phyloP scores from a whole-genome alignment of 1,140 invertebrate genomes.

The Microplitis demolitor region DNA sequence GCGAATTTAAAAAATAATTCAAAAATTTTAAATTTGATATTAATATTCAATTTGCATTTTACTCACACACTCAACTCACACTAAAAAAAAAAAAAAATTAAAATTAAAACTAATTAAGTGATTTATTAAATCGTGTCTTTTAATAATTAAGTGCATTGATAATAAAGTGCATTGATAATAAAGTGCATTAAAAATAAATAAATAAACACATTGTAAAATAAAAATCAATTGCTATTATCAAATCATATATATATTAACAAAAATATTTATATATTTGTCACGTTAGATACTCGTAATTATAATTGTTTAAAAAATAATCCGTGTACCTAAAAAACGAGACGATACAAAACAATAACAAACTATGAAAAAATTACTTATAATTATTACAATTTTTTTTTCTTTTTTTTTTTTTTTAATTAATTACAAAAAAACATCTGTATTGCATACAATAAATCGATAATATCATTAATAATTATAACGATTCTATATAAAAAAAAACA shows the following conservation, averaged over 20 bases:
- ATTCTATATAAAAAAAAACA: neutral
- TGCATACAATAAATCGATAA: neutral
- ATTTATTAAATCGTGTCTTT: too few relatives aligned
- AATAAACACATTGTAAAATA: slow-evolving; percentile 30
- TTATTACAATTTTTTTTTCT: neutral
- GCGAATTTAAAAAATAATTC: too few relatives aligned
- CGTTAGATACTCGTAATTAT: neutral
- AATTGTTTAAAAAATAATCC: too few relatives aligned
- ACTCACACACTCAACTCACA: too few relatives aligned
- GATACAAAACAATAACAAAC: slow-evolving; percentile 53
- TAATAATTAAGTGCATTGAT: neutral
- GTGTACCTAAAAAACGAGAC: slow-evolving; percentile 50
- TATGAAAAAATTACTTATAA: slow-evolving; percentile 53
- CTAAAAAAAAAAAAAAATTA: too few relatives aligned
- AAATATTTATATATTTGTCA: slow-evolving; percentile 48
- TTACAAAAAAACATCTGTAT: slow-evolving; percentile 1
- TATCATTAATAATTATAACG: neutral
- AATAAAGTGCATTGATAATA: neutral
- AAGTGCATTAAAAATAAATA: slow-evolving; percentile 10
- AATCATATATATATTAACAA: slow-evolving; percentile 57
- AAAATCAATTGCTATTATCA: slow-evolving; percentile 46
- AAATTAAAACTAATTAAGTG: too few relatives aligned
- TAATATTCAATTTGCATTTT: too few relatives aligned
- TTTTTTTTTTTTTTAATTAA: neutral
- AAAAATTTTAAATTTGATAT: too few relatives aligned